Conservation (phyloP, 1,140 invertebrate species). For the Cotesia glomerata region DNA sequence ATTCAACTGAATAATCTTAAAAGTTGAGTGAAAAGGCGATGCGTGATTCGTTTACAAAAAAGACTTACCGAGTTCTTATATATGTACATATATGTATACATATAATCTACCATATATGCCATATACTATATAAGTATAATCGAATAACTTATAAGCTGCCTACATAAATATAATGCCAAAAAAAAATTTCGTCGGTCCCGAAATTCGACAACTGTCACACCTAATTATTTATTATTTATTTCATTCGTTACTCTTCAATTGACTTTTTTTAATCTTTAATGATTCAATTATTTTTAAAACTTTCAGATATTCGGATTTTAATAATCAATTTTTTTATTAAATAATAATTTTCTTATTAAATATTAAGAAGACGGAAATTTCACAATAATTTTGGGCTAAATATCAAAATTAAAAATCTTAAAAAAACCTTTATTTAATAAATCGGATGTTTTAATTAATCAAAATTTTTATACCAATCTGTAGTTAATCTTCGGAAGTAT, state of each 20-base stretch:
- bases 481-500: too few species aligned
- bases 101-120: not conserved
- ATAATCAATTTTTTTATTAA: too few species aligned
- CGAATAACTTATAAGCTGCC: too few species aligned
- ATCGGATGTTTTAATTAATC: too few species aligned
- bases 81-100: not conserved
- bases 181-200: not conserved
- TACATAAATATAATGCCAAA: not conserved
- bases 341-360: too few species aligned
- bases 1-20: conserved; percentile 22
- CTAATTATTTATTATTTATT: not conserved
- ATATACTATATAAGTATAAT: too few species aligned
- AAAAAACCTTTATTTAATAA: too few species aligned
- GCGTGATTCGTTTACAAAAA: conserved; percentile 22
- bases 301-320: too few species aligned
- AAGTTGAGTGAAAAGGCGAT: not conserved
- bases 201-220: not conserved
- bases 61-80: not conserved
- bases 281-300: not conserved
- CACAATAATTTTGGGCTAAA: too few species aligned
- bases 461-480: too few species aligned
- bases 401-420: too few species aligned
- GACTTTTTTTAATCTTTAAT: not conserved
- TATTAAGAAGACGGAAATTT: too few species aligned
- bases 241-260: not conserved